Base-by-base conservation (phyloP, 1,140 invertebrate species). In the Arion vulgaris region DNA sequence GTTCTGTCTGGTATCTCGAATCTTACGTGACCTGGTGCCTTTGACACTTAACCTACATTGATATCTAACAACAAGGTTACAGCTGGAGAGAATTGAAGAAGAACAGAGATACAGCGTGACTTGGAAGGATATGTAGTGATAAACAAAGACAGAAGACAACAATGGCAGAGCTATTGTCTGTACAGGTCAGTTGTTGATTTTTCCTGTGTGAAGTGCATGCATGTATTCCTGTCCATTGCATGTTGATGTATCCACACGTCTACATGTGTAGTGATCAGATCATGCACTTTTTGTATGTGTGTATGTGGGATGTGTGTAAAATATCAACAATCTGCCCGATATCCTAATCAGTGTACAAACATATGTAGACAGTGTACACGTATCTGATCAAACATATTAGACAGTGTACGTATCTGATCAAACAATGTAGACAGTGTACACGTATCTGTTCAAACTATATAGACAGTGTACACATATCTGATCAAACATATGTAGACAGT, bases 151-250 rank as follows among this genome's bases (percentile, higher is more conserved):
- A n/a, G 39, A 17, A 49, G 13, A 49, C 4, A 57, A 66, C 80
- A 72, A 73, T 57, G 62, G 83, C 83, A 68, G n/a, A 80, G 41
- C 51, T 49, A 13, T 51, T 84, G 78, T 75, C 51, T 57, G 51
- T 68, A 51, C 39, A 74, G 83, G 78, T 51, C 38, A 51, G 11
- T 79, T 51, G 53, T 19, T 49, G 45, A 19, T 49, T 41, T 17
- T 34, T 23, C 39, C 26, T 32, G 73, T 38, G 49, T 17, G 28
- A n/a, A n/a, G n/a, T n/a, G n/a, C n/a, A n/a, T 36, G 69, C 34
- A 49, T 26, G 11, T n/a, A 4, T n/a, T 23, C 26, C 9, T 57
- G 53, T 57, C 5, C 26, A n/a, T 57, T 57, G 26, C 23, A 57
- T 19, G 15, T 23, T 57, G 53, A 23, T 5, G 1, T 57, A 1